Conservation (phyloP, 2,113 vertebrate genomes). For the Hyperoodon ampullatus region DNA sequence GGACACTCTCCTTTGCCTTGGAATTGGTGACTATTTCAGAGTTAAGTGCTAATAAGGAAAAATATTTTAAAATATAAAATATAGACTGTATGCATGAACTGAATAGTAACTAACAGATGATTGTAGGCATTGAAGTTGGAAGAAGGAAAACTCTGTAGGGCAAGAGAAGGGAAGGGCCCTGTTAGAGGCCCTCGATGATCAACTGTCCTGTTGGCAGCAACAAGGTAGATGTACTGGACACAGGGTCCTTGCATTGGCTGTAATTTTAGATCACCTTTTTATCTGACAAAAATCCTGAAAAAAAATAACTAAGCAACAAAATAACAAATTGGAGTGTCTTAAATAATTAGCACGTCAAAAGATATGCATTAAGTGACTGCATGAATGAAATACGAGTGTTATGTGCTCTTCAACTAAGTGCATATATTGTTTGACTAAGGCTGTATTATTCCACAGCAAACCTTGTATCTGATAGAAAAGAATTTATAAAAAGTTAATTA, state of each 20-base stretch:
- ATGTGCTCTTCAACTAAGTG: neutral
- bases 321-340: neutral
- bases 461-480: neutral
- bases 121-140: neutral
- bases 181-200: rapidly evolving
- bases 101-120: neutral
- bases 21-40: neutral
- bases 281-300: neutral
- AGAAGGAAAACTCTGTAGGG: neutral
- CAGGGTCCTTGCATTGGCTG: neutral
- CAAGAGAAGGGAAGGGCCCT: neutral
- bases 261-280: neutral
- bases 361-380: neutral
- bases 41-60: neutral
- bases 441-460: neutral
- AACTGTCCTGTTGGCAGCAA: neutral
- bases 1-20: neutral
- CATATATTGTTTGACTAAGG: neutral
- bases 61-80: neutral
- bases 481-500: neutral
- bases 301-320: neutral
- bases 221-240: rapidly evolving
- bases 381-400: neutral
- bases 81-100: neutral
- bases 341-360: neutral